Evolutionary conservation across 2,888 invertebrate species (phyloP), one percentile per base, ranked within the genome.

Genomic region (Aporophyla lueneburgensis): DNA sequence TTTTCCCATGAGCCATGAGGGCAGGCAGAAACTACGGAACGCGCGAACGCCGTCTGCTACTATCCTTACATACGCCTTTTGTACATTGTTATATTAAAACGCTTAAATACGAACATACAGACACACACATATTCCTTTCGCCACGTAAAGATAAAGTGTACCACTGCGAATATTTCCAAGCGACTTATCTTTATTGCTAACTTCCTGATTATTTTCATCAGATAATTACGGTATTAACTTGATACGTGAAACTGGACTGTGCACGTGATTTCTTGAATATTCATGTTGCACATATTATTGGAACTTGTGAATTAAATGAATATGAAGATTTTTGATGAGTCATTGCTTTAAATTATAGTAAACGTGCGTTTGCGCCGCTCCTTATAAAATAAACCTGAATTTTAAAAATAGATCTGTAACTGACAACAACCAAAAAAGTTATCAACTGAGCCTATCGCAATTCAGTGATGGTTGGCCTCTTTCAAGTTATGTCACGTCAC

Each of bases 171-270:
- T 65, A 53, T 62, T 40, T 77, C 21, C 69, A 70, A 62, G 16
- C 59, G 19, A 53, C 63, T 66, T 83, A 79, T 73, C 80, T 78
- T 74, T 69, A 78, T 85, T 85, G 73, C 67, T 49, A 43, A 69
- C 75, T 80, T 59, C 76, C 85, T 83, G 68, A 81, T 84, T 77
- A 83, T 76, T 74, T 78, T 71, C 61, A 76, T 70, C 67, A 68
- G 74, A 74, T 71, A 75, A 82, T 83, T 58, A 72, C 43, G 58
- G 49, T 40, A 66, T 78, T 79, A 78, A 71, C 83, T 51, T 62
- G 78, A 62, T 81, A 71, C 58, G 61, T 16, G 21, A 66, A 69
- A 66, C 53, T 71, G 58, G 61, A 67, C 27, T 43, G 43, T 6
- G 10, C 69, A 61, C 59, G 27, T 71, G 54, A 14, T 49, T 69